These are phyloP conservation scores for Schizotus pectinicornis DNA, from an alignment of 2,888 invertebrate genomes.

Conservation along the genomic window DNA sequence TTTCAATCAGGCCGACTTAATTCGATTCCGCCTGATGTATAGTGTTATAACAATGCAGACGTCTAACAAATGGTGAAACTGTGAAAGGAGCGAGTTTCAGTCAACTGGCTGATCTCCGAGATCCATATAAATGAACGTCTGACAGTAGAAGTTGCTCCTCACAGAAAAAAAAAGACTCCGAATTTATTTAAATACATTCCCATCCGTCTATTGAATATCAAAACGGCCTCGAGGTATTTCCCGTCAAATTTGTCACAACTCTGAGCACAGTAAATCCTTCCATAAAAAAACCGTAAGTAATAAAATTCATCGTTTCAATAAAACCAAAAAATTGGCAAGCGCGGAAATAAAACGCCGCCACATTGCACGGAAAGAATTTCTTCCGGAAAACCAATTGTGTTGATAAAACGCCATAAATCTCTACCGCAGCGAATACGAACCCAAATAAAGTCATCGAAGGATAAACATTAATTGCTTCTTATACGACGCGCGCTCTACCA, in stretches of 20 bases:
- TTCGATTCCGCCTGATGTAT: conserved; percentile 25
- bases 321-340: conserved; percentile 13
- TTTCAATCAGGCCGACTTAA: conserved; percentile 20
- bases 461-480: conserved; percentile 7
- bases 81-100: conserved; percentile 14
- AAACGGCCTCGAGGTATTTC: background rate
- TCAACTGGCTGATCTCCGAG: conserved; percentile 28
- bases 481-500: background rate
- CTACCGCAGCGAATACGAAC: background rate
- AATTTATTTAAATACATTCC: conserved; percentile 14
- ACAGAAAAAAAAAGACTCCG: background rate
- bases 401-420: conserved; percentile 20
- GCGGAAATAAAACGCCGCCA: conserved; percentile 13
- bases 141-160: conserved; percentile 8
- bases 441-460: background rate
- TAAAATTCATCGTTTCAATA: no score
- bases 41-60: conserved; percentile 18
- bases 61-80: conserved; percentile 21
- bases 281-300: background rate
- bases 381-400: conserved; percentile 28
- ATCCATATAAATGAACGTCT: conserved; percentile 38
- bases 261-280: no score
- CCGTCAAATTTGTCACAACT: no score
- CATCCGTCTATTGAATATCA: background rate
- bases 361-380: conserved; percentile 23